These are phyloP conservation scores for Odontesthes bonariensis DNA, from an alignment of 2,113 vertebrate genomes.

Conservation along the genomic window DNA sequence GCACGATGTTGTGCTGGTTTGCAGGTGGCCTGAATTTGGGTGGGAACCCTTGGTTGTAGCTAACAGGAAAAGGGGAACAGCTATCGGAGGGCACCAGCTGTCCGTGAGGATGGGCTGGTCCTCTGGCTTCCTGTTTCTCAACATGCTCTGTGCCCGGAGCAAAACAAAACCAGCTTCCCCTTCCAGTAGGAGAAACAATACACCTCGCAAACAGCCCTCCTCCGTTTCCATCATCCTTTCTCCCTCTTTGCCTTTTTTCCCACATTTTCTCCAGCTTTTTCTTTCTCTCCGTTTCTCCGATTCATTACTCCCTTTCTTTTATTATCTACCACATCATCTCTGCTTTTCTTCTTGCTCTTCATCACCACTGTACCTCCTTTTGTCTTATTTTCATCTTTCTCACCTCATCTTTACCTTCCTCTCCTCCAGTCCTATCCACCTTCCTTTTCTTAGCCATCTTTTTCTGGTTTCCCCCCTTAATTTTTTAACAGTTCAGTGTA, in stretches of 20 bases:
- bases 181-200: constrained; percentile 73
- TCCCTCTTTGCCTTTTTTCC: constrained; percentile 8
- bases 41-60: constrained; percentile 68
- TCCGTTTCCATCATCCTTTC: constrained; percentile 29
- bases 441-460: not conserved
- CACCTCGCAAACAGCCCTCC: constrained; percentile 41
- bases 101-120: constrained; percentile 77
- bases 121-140: constrained; percentile 74
- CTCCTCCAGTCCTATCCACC: not conserved
- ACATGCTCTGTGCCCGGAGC: constrained; percentile 46
- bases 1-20: constrained; percentile 25
- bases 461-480: not conserved
- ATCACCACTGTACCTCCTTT: not conserved
- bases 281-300: constrained; percentile 1
- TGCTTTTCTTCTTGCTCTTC: not conserved
- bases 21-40: constrained; percentile 61
- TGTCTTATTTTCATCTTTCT: not conserved
- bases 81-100: constrained; percentile 80
- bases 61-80: constrained; percentile 76
- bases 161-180: constrained; percentile 72
- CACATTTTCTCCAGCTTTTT: constrained; percentile 19
- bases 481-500: not conserved
- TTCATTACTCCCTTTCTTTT: not conserved
- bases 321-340: not conserved
- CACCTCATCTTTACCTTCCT: not conserved